phyloP scores from a whole-genome alignment of 2,888 invertebrate species.

The Leucophenga maculata region DNA sequence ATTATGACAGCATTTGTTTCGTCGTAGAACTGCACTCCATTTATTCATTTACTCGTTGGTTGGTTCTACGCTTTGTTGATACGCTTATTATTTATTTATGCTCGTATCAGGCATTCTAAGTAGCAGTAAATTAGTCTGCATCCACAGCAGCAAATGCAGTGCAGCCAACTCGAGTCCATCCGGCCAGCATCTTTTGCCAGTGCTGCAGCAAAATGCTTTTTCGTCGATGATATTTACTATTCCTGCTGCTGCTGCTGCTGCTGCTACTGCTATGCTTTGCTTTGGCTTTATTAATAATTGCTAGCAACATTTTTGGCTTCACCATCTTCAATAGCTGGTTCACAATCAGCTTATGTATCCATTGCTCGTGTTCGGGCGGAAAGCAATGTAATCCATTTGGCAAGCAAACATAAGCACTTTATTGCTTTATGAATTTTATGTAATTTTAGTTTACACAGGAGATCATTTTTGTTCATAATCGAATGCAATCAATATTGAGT shows the following conservation, averaged over 20 bases:
- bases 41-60: not conserved
- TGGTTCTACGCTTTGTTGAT: not conserved
- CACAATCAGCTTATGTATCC: too few relatives aligned
- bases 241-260: too few relatives aligned
- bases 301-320: not conserved
- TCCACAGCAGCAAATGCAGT: not conserved
- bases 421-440: too few relatives aligned
- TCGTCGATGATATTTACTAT: too few relatives aligned
- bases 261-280: not conserved
- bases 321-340: not conserved
- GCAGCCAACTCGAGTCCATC: too few relatives aligned
- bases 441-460: too few relatives aligned
- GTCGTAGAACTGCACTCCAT: not conserved
- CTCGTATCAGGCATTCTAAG: conserved; percentile 10
- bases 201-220: too few relatives aligned
- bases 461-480: too few relatives aligned
- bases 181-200: not conserved
- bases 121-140: conserved; percentile 17
- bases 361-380: too few relatives aligned
- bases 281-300: conserved; percentile 1
- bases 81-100: conserved; percentile 19
- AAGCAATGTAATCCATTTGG: too few relatives aligned
- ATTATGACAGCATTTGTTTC: conserved; percentile 17
- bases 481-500: too few relatives aligned
- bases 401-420: too few relatives aligned